Conservation (phyloP, 2,797 vertebrate genomes). For the Leptoclinus maculatus region DNA sequence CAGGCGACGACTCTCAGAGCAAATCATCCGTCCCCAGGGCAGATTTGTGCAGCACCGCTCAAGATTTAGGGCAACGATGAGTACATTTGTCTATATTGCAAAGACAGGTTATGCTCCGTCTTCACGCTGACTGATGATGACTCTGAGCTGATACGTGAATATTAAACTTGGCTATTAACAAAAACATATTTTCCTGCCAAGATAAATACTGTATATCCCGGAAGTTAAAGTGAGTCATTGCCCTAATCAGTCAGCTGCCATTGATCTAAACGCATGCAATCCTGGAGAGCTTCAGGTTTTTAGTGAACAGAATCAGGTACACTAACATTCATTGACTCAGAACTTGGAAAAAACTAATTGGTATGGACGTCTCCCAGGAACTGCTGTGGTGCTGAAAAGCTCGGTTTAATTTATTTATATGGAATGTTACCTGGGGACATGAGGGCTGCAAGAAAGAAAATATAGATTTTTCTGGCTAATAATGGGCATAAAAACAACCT, state of each 20-base stretch:
- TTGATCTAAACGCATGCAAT: conserved; percentile 40
- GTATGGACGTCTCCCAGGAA: conserved; percentile 38
- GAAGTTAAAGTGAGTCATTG: conserved; percentile 31
- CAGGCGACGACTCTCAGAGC: conserved; percentile 47
- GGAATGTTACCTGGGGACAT: conserved; percentile 11
- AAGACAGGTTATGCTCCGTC: conserved; percentile 43
- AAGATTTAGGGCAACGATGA: conserved; percentile 57
- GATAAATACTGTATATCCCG: conserved; percentile 27
- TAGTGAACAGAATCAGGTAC: conserved; percentile 38
- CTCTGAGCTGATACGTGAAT: conserved; percentile 23
- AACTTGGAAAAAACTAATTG: conserved; percentile 47
- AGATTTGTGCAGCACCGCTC: conserved; percentile 52
- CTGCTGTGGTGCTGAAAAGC: conserved; percentile 26
- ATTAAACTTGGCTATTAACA: conserved; percentile 32
- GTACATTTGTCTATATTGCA: conserved; percentile 53
- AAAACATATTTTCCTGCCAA: conserved; percentile 38
- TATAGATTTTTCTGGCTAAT: conserved; percentile 35
- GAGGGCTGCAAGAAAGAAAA: conserved; percentile 14
- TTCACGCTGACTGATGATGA: conserved; percentile 11
- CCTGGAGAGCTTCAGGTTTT: conserved; percentile 38
- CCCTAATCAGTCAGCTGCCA: conserved; percentile 47
- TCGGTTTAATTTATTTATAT: conserved; percentile 40
- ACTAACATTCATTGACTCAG: conserved; percentile 42
- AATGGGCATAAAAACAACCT: conserved; percentile 30
- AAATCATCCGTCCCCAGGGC: conserved; percentile 53